Percentiles rank a stretch among this genome's conserved stretches.
These are phyloP conservation scores for Dicerorhinus sumatrensis DNA, from an alignment of 2,113 vertebrate genomes.

Conservation along the genomic window DNA sequence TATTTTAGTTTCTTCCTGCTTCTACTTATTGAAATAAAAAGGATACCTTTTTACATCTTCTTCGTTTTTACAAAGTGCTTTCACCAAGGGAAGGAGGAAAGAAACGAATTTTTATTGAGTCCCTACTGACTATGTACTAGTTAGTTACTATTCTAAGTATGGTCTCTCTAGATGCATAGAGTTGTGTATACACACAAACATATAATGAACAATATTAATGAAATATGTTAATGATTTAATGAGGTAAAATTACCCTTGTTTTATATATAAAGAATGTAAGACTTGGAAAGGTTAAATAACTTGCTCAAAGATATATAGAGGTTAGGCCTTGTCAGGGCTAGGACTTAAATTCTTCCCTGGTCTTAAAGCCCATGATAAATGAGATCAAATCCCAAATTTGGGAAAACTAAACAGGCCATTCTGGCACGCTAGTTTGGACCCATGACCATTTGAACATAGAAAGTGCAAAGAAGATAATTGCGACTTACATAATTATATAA, in stretches of 20 bases:
- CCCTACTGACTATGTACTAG: background rate
- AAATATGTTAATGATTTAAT: slow-evolving; percentile 15
- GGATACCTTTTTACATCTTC: slow-evolving; percentile 35
- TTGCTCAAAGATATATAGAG: background rate
- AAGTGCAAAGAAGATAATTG: background rate
- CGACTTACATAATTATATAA: background rate
- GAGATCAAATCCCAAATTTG: background rate
- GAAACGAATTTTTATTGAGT: background rate
- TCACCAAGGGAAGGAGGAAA: background rate
- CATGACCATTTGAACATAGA: background rate
- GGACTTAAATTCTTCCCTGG: background rate
- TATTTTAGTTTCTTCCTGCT: slow-evolving; percentile 25
- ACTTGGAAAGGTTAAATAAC: slow-evolving; percentile 1
- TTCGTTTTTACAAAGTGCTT: slow-evolving; percentile 43
- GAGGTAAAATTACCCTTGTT: slow-evolving; percentile 5
- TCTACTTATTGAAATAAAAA: slow-evolving; percentile 52
- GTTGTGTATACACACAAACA: background rate
- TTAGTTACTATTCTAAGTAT: background rate
- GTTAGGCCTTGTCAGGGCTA: background rate
- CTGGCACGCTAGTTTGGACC: background rate
- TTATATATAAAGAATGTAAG: slow-evolving; percentile 40
- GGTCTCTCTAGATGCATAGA: background rate
- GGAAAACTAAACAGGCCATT: background rate
- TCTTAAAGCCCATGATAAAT: background rate
- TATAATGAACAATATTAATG: background rate